Evolutionary conservation across 1,140 invertebrate genomes (phyloP).

Genomic region (Holcopasites calliopsidis): DNA sequence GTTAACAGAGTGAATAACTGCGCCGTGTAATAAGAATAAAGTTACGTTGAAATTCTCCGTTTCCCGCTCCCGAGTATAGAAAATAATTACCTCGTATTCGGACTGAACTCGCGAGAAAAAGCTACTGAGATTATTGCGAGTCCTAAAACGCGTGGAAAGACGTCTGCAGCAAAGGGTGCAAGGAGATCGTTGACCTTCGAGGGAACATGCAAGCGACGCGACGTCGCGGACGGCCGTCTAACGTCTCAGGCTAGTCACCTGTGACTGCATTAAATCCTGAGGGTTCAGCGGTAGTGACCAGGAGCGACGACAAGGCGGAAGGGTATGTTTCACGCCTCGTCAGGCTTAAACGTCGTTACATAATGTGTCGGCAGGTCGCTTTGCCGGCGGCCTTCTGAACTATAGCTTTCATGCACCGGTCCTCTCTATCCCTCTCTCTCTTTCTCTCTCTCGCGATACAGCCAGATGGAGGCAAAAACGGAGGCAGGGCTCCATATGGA

Average conservation of each 20-base stretch:
- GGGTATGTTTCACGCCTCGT: conserved; percentile 53
- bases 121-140: too few species aligned
- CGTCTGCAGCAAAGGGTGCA: too few species aligned
- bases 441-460: too few species aligned
- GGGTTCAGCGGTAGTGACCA: conserved; percentile 21
- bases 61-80: too few species aligned
- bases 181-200: conserved; percentile 45
- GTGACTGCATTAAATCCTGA: conserved; percentile 42
- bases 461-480: not conserved
- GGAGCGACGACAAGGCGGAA: conserved; percentile 41
- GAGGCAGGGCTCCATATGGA: not conserved
- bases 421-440: not conserved
- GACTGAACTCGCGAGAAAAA: too few species aligned
- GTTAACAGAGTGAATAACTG: not conserved
- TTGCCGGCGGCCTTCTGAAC: conserved; percentile 36
- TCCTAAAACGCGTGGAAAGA: too few species aligned
- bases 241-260: conserved; percentile 12
- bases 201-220: not conserved
- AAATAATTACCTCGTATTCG: too few species aligned
- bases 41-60: too few species aligned
- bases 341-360: conserved; percentile 47
- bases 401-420: conserved; percentile 27
- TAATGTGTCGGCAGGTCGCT: conserved; percentile 35
- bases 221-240: conserved; percentile 2
- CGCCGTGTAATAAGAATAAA: not conserved